Evolutionary conservation across 2,888 invertebrate species (phyloP).

Genomic region (Drosophila barbarae): DNA sequence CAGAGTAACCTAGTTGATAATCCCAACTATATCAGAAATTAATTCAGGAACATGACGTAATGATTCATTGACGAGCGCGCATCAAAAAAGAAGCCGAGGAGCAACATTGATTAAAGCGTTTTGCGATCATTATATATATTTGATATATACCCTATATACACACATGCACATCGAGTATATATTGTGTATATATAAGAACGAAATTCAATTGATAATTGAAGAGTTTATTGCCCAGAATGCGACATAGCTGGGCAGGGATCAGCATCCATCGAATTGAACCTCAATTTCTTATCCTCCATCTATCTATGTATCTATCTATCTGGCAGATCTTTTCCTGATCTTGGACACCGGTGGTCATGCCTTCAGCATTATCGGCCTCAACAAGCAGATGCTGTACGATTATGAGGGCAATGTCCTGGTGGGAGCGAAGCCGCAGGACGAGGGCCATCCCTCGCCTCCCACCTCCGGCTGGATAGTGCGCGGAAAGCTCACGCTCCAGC

Average conservation of each 20-base stretch:
- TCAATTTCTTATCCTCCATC: slow-evolving; percentile 24
- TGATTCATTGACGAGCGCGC: slow-evolving; percentile 56
- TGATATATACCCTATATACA: slow-evolving; percentile 18
- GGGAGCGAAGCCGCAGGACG: slow-evolving; percentile 79
- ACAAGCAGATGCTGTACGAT: slow-evolving; percentile 80
- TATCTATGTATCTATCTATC: slow-evolving; percentile 17
- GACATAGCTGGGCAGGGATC: slow-evolving; percentile 3
- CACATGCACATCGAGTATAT: slow-evolving; percentile 19
- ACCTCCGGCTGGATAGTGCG: slow-evolving; percentile 79
- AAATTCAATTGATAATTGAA: slow-evolving; percentile 63
- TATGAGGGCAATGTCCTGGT: slow-evolving; percentile 79
- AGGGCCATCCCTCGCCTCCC: slow-evolving; percentile 76
- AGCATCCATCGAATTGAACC: slow-evolving; percentile 24
- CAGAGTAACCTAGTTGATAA: slow-evolving; percentile 61
- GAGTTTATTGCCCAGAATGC: slow-evolving; percentile 43
- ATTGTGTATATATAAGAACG: slow-evolving; percentile 42
- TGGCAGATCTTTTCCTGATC: slow-evolving; percentile 72
- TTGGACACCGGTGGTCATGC: slow-evolving; percentile 72
- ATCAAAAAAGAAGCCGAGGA: slow-evolving; percentile 25
- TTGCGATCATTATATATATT: slow-evolving; percentile 47
- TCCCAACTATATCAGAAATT: slow-evolving; percentile 56
- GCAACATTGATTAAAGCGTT: slow-evolving; percentile 40
- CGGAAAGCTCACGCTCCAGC: slow-evolving; percentile 78
- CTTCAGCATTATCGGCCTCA: slow-evolving; percentile 78
- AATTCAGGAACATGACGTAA: slow-evolving; percentile 69